These are phyloP conservation scores for Latrodectus elegans DNA, from an alignment of 2,888 invertebrate species.

Conservation along the genomic window DNA sequence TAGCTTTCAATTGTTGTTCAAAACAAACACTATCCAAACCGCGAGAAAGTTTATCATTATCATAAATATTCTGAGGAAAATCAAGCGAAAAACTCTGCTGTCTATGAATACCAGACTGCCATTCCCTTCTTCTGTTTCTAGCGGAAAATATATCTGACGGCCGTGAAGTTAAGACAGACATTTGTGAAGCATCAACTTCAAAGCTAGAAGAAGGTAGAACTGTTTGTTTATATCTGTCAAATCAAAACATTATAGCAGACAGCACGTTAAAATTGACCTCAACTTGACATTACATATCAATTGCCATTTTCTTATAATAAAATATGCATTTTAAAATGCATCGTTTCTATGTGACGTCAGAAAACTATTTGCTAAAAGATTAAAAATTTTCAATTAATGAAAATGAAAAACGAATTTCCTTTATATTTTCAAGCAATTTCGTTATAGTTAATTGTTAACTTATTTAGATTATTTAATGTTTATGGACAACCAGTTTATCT, in stretches of 20 bases:
- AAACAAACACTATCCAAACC: conserved; percentile 52
- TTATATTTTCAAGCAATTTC: no score
- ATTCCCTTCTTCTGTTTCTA: conserved; percentile 39
- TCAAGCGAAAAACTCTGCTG: conserved; percentile 66
- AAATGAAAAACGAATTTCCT: no score
- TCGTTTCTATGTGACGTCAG: no score
- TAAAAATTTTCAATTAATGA: no score
- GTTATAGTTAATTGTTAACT: no score
- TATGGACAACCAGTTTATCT: no score
- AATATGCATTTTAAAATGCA: no score
- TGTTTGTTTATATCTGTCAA: conserved; percentile 38
- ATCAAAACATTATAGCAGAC: conserved; percentile 34
- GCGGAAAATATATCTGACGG: conserved; percentile 40
- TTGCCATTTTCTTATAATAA: conserved; percentile 9
- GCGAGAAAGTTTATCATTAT: conserved; percentile 57
- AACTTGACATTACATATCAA: conserved; percentile 39
- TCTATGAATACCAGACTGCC: conserved; percentile 47
- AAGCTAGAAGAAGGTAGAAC: neutral
- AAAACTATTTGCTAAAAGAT: no score
- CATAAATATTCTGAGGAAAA: conserved; percentile 65
- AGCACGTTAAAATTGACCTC: conserved; percentile 55
- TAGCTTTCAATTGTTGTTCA: conserved; percentile 43
- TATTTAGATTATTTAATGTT: no score
- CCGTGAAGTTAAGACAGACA: conserved; percentile 56
- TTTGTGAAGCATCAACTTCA: conserved; percentile 4